Conservation (phyloP, 2,113 vertebrate species). For the Scophthalmus maximus region DNA sequence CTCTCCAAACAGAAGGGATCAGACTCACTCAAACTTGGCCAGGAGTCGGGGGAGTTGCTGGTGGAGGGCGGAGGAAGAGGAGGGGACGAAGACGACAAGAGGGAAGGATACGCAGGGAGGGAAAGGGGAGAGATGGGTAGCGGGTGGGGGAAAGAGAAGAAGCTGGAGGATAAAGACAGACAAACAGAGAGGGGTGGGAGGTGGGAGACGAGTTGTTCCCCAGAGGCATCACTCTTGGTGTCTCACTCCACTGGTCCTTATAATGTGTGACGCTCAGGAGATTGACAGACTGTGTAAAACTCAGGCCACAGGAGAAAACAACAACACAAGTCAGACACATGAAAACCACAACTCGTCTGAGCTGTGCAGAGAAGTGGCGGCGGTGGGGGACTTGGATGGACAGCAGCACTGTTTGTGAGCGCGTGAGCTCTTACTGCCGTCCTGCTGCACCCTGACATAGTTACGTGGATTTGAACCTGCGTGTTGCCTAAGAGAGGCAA, state of each 20-base stretch:
- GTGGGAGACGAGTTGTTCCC: constrained; percentile 64
- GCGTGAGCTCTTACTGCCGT: constrained; percentile 11
- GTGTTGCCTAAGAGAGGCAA: too few relatives aligned
- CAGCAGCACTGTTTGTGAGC: constrained; percentile 50
- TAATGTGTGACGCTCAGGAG: constrained; percentile 83
- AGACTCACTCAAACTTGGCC: constrained; percentile 67
- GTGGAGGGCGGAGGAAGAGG: constrained; percentile 47
- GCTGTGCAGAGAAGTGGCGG: constrained; percentile 38
- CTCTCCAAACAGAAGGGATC: constrained; percentile 68
- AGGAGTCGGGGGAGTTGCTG: constrained; percentile 67
- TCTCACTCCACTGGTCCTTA: constrained; percentile 82
- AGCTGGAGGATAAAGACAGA: constrained; percentile 68
- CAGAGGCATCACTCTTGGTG: constrained; percentile 74
- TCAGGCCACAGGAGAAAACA: constrained; percentile 79
- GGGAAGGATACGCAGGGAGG: constrained; percentile 54
- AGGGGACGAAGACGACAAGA: background rate
- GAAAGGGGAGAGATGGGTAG: background rate
- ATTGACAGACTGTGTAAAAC: constrained; percentile 83
- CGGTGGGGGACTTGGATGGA: constrained; percentile 52
- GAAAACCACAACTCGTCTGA: constrained; percentile 54
- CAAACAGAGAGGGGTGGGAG: constrained; percentile 58
- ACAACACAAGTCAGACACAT: constrained; percentile 73
- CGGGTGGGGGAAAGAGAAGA: constrained; percentile 8
- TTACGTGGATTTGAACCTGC: constrained; percentile 3
- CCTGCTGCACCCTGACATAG: constrained; percentile 17